A percentile compares a stretch with the other conserved stretches of the same genome.
phyloP scores from a whole-genome alignment of 2,797 vertebrate species.

The Molothrus ater region DNA sequence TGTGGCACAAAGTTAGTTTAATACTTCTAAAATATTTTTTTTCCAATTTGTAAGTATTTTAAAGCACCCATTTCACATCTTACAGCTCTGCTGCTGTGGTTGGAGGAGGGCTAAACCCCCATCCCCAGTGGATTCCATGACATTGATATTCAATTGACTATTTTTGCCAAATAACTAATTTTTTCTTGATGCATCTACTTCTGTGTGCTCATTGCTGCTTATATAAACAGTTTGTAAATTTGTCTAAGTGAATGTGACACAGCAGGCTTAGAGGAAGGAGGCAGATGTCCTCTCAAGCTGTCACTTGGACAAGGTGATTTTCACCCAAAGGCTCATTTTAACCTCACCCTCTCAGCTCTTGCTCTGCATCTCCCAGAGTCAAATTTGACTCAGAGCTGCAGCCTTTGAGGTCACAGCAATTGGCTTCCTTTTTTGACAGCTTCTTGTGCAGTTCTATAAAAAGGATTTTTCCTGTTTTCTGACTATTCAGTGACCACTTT shows the following conservation, averaged over 20 bases:
- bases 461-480: background rate
- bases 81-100: background rate
- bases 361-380: background rate
- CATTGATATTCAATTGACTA: background rate
- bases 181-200: background rate
- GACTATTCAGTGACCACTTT: background rate
- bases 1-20: background rate
- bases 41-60: background rate
- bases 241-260: conserved; percentile 60
- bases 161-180: background rate
- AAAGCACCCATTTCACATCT: background rate
- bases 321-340: conserved; percentile 48
- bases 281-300: conserved; percentile 59
- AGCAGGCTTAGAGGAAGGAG: conserved; percentile 49
- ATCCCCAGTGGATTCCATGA: background rate
- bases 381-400: background rate
- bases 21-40: background rate
- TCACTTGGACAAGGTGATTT: conserved; percentile 67
- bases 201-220: background rate
- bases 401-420: background rate
- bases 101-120: background rate
- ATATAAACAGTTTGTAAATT: conserved; percentile 2
- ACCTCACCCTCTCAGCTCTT: conserved; percentile 1
- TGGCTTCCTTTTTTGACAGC: background rate
- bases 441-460: background rate